These are phyloP conservation scores for Helogale parvula DNA, from an alignment of 2,113 vertebrate species.

Conservation along the genomic window DNA sequence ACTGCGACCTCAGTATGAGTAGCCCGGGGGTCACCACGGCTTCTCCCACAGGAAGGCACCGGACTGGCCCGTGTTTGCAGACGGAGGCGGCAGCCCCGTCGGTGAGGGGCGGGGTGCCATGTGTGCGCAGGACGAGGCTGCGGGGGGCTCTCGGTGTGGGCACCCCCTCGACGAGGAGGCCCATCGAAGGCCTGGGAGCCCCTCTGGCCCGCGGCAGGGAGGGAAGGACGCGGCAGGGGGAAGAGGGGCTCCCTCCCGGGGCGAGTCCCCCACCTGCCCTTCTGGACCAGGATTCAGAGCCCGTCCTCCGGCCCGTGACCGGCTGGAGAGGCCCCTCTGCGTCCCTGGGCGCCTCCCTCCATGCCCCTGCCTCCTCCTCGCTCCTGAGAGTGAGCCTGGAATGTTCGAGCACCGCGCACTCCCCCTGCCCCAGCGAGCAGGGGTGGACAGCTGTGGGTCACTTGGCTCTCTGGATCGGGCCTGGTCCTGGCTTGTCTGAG, in stretches of 20 bases:
- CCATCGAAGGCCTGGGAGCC: background rate
- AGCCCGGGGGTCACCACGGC: background rate
- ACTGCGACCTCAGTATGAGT: background rate
- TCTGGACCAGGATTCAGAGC: background rate
- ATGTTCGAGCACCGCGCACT: background rate
- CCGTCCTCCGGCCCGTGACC: background rate
- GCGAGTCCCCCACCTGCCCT: background rate
- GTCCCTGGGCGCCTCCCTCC: background rate
- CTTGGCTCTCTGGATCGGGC: slow-evolving; percentile 55
- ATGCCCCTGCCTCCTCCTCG: background rate
- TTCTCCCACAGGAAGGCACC: background rate
- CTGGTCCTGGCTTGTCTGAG: slow-evolving; percentile 74
- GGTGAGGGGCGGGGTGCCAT: accelerated
- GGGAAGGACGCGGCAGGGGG: background rate
- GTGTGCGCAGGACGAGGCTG: accelerated
- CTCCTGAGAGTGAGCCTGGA: background rate
- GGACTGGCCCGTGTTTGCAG: background rate
- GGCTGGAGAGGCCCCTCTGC: background rate
- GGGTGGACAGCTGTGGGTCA: background rate
- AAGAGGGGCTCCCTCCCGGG: background rate
- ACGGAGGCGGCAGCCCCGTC: background rate
- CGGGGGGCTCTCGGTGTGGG: background rate
- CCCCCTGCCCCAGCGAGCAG: background rate
- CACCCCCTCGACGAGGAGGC: too few species aligned
- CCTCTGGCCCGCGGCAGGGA: background rate